Base-by-base conservation (phyloP, 1,140 invertebrate species). In the Colletes latitarsis region DNA sequence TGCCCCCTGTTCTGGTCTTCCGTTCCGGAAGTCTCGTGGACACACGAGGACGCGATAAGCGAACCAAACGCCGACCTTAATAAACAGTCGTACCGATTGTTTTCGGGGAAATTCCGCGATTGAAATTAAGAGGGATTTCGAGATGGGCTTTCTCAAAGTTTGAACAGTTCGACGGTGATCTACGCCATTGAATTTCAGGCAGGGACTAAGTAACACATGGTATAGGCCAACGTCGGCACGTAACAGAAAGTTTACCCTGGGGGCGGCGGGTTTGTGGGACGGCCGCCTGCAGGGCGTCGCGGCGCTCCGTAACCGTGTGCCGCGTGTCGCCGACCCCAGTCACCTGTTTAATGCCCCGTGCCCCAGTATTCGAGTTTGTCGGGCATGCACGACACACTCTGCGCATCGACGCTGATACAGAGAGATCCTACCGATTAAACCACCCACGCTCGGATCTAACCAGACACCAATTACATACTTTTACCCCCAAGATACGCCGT, bases 351-450 rank as follows among this genome's bases (percentile, higher is more conserved):
- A 75, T 46, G 46, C 62, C 53, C 78, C n/a, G 67, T 86, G 84
- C 57, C 82, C 82, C 62, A 83, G 66, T 83, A 81, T 69, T 85
- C 81, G 76, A 82, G 63, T 79, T 78, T 57, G 58, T 53, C 75
- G 82, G 67, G 81, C 76, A 73, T 74, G 82, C 82, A 81, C 57
- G 70, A 62, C 53, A 62, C 58, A 49, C 43, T 71, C 49, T 41
- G 52, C 62, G 72, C 77, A 55, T 83, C 77, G 72, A 77, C 46
- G 67, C 53, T 71, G 81, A 77, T 62, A 66, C 6, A 10, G 21
- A 30, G 6, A 57, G 63, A 60, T 68, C 10, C 14, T 52, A 14
- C 41, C 64, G 63, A 75, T 80, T 68, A 60, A 67, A 74, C 12
- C 3, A n/a, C 1, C 52, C 17, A n/a, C 39, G 15, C 41, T 43